Evolutionary conservation across 2,113 vertebrate genomes (phyloP).

Genomic region (Xenus cinereus): DNA sequence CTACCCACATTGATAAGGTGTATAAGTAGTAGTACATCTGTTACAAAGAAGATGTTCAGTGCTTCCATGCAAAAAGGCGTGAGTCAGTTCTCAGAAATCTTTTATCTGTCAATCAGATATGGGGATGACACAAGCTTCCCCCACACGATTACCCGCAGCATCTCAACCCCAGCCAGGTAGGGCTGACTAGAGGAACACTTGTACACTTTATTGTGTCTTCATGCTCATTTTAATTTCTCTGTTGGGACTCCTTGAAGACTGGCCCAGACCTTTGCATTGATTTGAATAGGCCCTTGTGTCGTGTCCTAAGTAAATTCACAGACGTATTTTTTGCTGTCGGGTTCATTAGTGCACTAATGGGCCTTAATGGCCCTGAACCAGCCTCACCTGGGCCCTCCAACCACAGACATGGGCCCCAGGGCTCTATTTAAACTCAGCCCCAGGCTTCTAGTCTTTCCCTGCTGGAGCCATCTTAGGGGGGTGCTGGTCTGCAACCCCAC

Average conservation of each 20-base stretch:
- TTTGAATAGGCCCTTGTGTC: background rate
- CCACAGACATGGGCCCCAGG: background rate
- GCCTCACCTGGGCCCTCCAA: background rate
- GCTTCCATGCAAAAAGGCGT: background rate
- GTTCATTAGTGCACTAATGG: background rate
- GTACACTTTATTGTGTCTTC: background rate
- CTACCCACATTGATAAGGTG: background rate
- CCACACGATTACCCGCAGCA: background rate
- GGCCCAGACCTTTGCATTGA: background rate
- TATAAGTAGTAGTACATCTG: background rate
- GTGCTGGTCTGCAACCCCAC: background rate
- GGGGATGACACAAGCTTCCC: background rate
- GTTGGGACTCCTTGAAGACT: background rate
- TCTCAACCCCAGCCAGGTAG: background rate
- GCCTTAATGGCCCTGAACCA: background rate
- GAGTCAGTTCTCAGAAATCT: slow-evolving; percentile 15
- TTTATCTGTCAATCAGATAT: background rate
- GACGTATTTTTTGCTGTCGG: background rate
- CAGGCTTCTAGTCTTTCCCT: background rate
- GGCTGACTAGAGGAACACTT: background rate
- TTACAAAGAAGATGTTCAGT: background rate
- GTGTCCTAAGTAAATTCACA: background rate
- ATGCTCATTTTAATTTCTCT: background rate
- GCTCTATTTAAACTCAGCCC: background rate
- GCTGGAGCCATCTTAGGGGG: background rate